A percentile compares a stretch with the other conserved stretches of the same genome.
phyloP scores from a whole-genome alignment of 2,113 vertebrate genomes.

The Sula dactylatra region DNA sequence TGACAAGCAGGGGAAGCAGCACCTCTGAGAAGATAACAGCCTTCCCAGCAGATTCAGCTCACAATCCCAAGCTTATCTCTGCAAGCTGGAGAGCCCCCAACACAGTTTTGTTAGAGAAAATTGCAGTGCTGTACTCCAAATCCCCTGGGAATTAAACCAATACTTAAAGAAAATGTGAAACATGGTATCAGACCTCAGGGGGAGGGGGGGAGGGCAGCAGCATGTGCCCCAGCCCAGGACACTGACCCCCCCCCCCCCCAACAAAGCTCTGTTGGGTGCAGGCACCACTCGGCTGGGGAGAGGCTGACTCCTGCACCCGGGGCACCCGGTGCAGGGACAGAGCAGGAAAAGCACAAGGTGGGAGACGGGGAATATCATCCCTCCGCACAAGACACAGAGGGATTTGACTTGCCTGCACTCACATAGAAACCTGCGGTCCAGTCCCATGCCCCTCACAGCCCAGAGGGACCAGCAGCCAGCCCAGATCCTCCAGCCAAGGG shows the following conservation, averaged over 20 bases:
- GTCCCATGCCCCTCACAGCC: background rate
- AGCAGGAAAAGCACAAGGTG: background rate
- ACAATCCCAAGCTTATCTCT: background rate
- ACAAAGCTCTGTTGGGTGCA: background rate
- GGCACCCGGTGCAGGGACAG: fast-evolving
- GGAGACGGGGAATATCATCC: background rate
- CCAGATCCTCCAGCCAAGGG: background rate
- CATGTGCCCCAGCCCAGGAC: background rate
- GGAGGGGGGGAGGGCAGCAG: too few species aligned
- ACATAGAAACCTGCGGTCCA: fast-evolving
- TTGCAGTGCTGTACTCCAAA: fast-evolving
- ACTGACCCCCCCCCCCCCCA: too few species aligned
- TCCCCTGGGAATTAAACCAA: background rate
- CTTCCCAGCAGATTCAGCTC: background rate
- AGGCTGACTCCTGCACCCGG: fast-evolving
- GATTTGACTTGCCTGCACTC: background rate
- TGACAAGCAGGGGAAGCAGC: background rate
- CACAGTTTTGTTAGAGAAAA: background rate
- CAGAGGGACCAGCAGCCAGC: background rate
- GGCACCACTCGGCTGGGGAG: background rate
- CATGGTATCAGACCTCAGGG: fast-evolving
- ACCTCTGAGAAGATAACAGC: background rate
- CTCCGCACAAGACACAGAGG: too few species aligned
- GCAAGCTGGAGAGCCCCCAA: background rate
- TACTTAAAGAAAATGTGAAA: background rate